Conservation (phyloP, 1,140 invertebrate species). For the Macrotrachela quadricornifera region DNA sequence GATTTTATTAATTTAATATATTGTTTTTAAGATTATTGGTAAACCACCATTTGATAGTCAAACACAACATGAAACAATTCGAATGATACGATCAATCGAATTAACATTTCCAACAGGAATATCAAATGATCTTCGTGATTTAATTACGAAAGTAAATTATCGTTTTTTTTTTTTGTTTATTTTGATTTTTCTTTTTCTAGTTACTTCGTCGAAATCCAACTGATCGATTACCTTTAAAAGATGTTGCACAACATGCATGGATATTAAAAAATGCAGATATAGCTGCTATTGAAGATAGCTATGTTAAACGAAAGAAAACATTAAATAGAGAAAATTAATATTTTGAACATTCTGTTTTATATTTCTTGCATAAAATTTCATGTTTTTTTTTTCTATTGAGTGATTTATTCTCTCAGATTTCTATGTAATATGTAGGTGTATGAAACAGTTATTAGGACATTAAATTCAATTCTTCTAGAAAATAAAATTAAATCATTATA, state of each 20-base stretch:
- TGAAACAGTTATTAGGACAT: no score
- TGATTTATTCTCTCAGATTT: no score
- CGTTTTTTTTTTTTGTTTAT: no score
- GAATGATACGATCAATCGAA: slow-evolving; percentile 38
- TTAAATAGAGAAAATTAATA: no score
- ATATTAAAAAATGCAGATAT: slow-evolving; percentile 6
- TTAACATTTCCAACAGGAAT: slow-evolving; percentile 1
- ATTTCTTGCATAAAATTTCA: no score
- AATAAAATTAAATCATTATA: no score
- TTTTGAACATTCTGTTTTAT: no score
- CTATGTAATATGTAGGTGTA: no score
- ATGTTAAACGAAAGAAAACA: no score
- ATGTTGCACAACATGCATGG: slow-evolving; percentile 4
- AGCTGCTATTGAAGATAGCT: neutral
- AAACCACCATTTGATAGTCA: slow-evolving; percentile 69
- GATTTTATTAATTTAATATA: no score
- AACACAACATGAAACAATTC: slow-evolving; percentile 53
- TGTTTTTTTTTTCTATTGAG: no score
- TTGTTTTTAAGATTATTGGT: slow-evolving; percentile 36
- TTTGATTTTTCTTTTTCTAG: neutral
- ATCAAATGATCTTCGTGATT: neutral
- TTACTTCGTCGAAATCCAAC: neutral
- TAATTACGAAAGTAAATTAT: neutral
- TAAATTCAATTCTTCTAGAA: no score
- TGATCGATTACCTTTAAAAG: slow-evolving; percentile 3